Evolutionary conservation across 2,888 invertebrate species (phyloP).

Genomic region (Drosophila picticornis): DNA sequence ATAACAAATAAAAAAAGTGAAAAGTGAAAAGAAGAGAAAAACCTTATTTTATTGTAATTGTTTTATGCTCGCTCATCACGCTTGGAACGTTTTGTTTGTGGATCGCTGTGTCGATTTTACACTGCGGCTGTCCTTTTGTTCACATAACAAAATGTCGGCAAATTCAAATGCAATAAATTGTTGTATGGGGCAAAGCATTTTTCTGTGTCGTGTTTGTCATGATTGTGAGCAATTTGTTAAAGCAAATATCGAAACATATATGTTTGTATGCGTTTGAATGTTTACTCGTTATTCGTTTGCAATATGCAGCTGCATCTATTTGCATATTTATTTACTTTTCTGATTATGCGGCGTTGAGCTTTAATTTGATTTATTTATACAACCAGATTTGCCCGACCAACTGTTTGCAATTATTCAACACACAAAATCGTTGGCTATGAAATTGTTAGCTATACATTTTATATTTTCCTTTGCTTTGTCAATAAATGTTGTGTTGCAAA

Average conservation of each 20-base stretch:
- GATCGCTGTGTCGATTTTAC: constrained; percentile 47
- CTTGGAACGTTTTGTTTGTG: constrained; percentile 60
- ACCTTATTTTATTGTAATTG: constrained; percentile 66
- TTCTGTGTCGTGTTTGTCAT: constrained; percentile 35
- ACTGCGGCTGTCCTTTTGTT: background rate
- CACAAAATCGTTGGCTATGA: constrained; percentile 26
- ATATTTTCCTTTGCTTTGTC: background rate
- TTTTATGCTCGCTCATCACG: constrained; percentile 68
- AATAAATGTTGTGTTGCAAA: constrained; percentile 4
- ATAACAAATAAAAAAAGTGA: background rate
- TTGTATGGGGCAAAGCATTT: constrained; percentile 37
- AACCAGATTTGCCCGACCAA: constrained; percentile 38
- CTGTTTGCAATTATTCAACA: constrained; percentile 47
- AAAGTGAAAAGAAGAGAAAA: constrained; percentile 5
- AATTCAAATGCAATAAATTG: constrained; percentile 75
- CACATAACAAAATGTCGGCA: constrained; percentile 60
- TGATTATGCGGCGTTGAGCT: constrained; percentile 72
- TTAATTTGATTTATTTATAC: constrained; percentile 75
- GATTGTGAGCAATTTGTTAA: constrained; percentile 79
- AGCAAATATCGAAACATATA: constrained; percentile 65
- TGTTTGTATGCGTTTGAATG: constrained; percentile 20
- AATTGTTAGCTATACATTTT: constrained; percentile 6
- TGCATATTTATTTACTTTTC: constrained; percentile 65
- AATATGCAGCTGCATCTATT: constrained; percentile 44
- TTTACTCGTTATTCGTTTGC: constrained; percentile 22